Percentiles rank a stretch among this genome's conserved stretches.
Evolutionary conservation across 2,113 vertebrate species (phyloP).

Genomic region (Pogonocichla stellata): DNA sequence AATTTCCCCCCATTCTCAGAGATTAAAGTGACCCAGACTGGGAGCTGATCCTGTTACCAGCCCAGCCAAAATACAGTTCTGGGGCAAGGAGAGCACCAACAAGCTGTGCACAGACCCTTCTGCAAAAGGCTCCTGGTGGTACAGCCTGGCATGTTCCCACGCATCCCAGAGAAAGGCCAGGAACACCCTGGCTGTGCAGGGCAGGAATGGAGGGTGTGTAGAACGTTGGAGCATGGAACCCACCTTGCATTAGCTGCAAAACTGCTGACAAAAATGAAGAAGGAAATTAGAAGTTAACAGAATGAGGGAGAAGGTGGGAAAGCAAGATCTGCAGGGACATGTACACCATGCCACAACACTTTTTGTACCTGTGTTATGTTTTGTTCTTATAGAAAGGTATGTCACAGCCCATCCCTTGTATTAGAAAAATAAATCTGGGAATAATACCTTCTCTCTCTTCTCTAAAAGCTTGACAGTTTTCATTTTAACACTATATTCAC

Average conservation of each 20-base stretch:
- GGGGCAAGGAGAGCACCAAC: not conserved
- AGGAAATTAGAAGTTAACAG: not conserved
- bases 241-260: not conserved
- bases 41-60: accelerated
- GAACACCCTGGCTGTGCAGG: not conserved
- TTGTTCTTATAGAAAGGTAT: not conserved
- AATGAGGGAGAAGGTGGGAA: not conserved
- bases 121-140: accelerated
- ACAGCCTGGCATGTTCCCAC: accelerated
- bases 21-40: not conserved
- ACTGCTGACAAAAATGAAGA: not conserved
- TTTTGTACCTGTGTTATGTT: not conserved
- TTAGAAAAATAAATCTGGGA: not conserved
- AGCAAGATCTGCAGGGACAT: not conserved
- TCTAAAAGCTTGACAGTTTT: not conserved
- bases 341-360: not conserved
- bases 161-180: not conserved
- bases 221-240: not conserved
- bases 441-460: not conserved
- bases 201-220: not conserved
- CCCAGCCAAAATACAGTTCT: not conserved
- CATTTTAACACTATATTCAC: not conserved
- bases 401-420: not conserved
- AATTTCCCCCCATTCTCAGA: not conserved
- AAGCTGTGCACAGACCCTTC: too few relatives aligned